Base-by-base conservation (phyloP, 1,140 invertebrate genomes). In the Megalonaias nervosa region DNA sequence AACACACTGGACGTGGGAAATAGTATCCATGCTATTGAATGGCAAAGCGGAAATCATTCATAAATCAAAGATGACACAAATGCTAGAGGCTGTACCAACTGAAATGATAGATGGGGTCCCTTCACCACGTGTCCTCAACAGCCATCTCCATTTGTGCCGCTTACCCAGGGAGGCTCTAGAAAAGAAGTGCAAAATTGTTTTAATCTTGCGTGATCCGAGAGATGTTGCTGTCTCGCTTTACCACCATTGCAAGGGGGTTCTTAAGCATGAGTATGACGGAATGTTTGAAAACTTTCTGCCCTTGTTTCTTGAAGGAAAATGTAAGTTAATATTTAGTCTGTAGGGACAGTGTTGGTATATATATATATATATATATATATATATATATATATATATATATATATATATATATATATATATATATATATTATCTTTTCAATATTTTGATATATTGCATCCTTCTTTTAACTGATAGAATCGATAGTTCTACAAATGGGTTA, bases 1-100 rank as follows among this genome's bases (percentile, higher is more conserved):
- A 15, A 78, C 80, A n/a, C 81, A 84, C 62, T 82, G 81, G 83
- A 75, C 74, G 26, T 82, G 67, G 68, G 83, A 84, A 59, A 79
- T 82, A 15, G 62, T 79, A 2, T 23, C 68, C 19, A 79, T 82
- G 74, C 71, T 84, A 3, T 74, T 73, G 14, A 55, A 60, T 26
- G 77, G 77, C 16, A 77, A 70, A 1, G 62, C 74, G 15, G 74
- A 81, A 38, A 57, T 77, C 14, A 60, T 60, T 9, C 17, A 16
- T 23, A 62, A 48, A 19, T 64, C 70, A 13, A 81, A 81, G 56
- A 73, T 75, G 26, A 26, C 31, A 4, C 19, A 21, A 6, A 79
- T 81, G 74, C 58, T 84, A 31, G 81, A 84, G 23, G 75, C 26
- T 64, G 71, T 60, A 17, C 60, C 68, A 2, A 31, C 21, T 48